A percentile compares a stretch with the other conserved stretches of the same genome.
phyloP scores from a whole-genome alignment of 2,888 invertebrate genomes.

The Tortrix viridana region DNA sequence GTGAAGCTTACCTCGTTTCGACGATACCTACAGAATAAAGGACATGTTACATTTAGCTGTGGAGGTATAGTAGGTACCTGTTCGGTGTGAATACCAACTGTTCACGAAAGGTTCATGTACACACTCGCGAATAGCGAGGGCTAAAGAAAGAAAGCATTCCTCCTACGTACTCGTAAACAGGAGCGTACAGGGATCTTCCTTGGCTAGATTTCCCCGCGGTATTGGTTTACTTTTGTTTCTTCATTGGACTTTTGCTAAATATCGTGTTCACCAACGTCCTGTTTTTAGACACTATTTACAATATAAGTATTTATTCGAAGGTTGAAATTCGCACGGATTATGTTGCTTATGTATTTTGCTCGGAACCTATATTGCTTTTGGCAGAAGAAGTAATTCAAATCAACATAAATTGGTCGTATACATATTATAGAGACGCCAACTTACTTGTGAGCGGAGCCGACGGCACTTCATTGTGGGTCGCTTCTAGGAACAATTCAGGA shows the following conservation, averaged over 20 bases:
- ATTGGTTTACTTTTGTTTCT: slow-evolving; percentile 20
- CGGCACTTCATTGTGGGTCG: slow-evolving; percentile 56
- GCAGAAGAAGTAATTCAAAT: no score
- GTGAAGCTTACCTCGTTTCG: neutral
- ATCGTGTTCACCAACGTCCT: neutral
- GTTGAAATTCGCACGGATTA: no score
- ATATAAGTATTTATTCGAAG: no score
- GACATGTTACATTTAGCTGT: neutral
- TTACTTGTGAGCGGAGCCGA: slow-evolving; percentile 66
- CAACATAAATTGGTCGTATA: no score
- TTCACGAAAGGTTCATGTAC: slow-evolving; percentile 6
- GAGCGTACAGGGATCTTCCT: slow-evolving; percentile 1
- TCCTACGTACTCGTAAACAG: neutral
- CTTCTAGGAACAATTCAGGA: slow-evolving; percentile 61
- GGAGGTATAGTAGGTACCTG: no score
- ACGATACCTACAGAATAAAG: slow-evolving; percentile 3
- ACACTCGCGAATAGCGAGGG: neutral
- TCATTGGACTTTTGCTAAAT: neutral
- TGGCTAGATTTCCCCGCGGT: slow-evolving; percentile 20
- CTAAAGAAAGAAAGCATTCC: slow-evolving; percentile 6
- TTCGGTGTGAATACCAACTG: neutral
- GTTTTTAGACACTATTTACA: no score
- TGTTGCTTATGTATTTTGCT: no score
- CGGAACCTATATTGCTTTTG: no score
- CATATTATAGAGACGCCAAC: no score